A percentile compares a stretch with the other conserved stretches of the same genome.
phyloP scores from a whole-genome alignment of 1,140 invertebrate species.

The Grapholita molesta region DNA sequence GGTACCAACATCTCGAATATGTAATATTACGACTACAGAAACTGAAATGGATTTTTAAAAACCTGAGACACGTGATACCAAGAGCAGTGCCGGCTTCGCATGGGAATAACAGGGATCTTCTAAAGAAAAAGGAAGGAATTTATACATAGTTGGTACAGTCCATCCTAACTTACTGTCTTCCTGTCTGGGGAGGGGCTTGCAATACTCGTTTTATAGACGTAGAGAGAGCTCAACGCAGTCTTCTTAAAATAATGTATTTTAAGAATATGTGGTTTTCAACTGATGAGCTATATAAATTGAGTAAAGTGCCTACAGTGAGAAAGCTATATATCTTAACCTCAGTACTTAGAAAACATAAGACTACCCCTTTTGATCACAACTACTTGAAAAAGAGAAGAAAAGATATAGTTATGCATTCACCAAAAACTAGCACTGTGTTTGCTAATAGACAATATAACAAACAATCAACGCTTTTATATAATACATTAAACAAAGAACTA shows the following conservation, averaged over 20 bases:
- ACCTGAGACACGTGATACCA: not conserved
- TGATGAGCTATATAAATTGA: not conserved
- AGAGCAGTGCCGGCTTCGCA: not conserved
- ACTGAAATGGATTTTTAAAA: conserved; percentile 13
- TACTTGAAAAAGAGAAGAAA: not conserved
- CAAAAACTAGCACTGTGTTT: not conserved
- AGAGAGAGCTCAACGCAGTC: conserved; percentile 2
- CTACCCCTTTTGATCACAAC: not conserved
- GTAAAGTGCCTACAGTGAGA: not conserved
- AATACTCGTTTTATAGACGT: conserved; percentile 3
- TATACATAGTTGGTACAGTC: conserved; percentile 7
- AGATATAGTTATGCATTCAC: not conserved
- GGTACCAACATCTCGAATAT: not conserved
- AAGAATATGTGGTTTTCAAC: not conserved
- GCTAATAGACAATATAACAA: not conserved
- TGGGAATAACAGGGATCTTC: not conserved
- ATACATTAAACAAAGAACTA: no score
- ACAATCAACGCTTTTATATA: not conserved
- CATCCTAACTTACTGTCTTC: not conserved
- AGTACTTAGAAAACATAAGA: not conserved
- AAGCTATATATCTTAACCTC: not conserved
- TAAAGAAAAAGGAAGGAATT: not conserved
- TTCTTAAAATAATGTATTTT: conserved; percentile 12
- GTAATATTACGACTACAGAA: not conserved
- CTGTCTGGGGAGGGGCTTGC: conserved; percentile 11